Base-by-base conservation (phyloP, 2,888 invertebrate species). In the Steromphala cineraria region DNA sequence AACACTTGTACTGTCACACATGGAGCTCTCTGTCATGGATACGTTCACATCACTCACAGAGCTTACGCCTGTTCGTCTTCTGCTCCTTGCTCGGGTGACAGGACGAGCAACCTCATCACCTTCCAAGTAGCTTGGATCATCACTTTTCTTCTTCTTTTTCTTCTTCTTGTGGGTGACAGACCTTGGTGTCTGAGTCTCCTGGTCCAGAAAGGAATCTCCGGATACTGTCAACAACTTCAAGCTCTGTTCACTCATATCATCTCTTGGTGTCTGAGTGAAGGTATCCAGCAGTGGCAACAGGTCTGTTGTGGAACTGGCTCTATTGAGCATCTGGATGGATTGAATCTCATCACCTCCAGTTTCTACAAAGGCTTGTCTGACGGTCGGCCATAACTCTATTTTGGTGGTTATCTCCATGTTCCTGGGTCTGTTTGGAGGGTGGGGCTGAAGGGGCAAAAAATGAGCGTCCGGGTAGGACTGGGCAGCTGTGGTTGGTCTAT, bases 131-230 rank as follows among this genome's bases (percentile, higher is more conserved):
- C 56, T 56, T 21, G 56, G 1, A 36, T 40, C 31, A 15, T n/a
- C 17, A 40, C n/a, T 13, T n/a, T 71, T 36, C 71, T 36, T 71
- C 40, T 36, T 71, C 71, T 3, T 62, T 28, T 62, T 62, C 28
- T 62, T 62, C 24, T 15, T 17, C 19, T 19, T 36, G 36, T 71
- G 71, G 10, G 31, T 36, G n/a, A 36, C 17, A 36, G 71, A 71
- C 31, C 71, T 71, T 40, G 71, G 71, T 1, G 71, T 71, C 71
- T 71, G 71, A 0, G 71, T 71, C 36, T 71, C 71, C 71, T 71
- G 71, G 19, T 71, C 36, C 19, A 71, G 19, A 71, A 15, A 36
- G 71, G 40, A 15, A 71, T 71, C 40, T 15, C 31, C 36, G 2
- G 62, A 28, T 13, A 24, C 4, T 3, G 28, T 62, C 17, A n/a